Evolutionary conservation across 2,888 invertebrate genomes (phyloP).

Genomic region (Hyppa rectilinea): DNA sequence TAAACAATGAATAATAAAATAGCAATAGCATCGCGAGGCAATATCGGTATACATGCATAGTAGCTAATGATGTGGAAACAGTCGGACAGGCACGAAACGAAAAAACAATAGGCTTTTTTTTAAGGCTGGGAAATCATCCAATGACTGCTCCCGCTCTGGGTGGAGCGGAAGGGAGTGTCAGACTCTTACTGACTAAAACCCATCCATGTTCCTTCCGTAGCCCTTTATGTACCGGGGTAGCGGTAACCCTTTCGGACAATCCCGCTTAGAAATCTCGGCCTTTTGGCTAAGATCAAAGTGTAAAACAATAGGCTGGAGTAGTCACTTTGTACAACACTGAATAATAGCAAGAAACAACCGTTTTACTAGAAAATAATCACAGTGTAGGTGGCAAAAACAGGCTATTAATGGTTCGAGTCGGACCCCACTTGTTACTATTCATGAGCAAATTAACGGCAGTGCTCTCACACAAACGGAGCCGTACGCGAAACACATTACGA

Average conservation of each 20-base stretch:
- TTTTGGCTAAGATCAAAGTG: too few relatives aligned
- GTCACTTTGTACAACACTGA: constrained; percentile 85
- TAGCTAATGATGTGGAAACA: constrained; percentile 85
- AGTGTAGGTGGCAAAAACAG: constrained; percentile 85
- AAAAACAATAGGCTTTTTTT: constrained; percentile 79
- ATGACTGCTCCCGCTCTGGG: too few relatives aligned
- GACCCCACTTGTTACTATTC: constrained; percentile 84
- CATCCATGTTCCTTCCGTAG: too few relatives aligned
- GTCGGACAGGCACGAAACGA: constrained; percentile 69
- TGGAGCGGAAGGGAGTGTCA: too few relatives aligned
- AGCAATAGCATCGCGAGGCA: constrained; percentile 59
- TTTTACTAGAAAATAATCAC: constrained; percentile 88
- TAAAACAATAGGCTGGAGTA: constrained; percentile 78
- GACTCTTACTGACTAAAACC: too few relatives aligned
- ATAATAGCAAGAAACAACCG: constrained; percentile 85
- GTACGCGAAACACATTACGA: constrained; percentile 69
- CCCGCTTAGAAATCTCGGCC: too few relatives aligned
- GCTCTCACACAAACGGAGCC: constrained; percentile 71
- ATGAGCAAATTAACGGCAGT: constrained; percentile 84
- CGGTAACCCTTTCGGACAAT: too few relatives aligned
- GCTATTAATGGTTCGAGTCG: constrained; percentile 82
- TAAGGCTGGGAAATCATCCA: too few relatives aligned
- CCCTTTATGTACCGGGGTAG: too few relatives aligned
- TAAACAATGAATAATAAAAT: constrained; percentile 70
- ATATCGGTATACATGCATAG: constrained; percentile 63